Percentiles rank a stretch among this genome's conserved stretches.
phyloP scores from a whole-genome alignment of 2,797 vertebrate species.

The Salarias fasciatus region DNA sequence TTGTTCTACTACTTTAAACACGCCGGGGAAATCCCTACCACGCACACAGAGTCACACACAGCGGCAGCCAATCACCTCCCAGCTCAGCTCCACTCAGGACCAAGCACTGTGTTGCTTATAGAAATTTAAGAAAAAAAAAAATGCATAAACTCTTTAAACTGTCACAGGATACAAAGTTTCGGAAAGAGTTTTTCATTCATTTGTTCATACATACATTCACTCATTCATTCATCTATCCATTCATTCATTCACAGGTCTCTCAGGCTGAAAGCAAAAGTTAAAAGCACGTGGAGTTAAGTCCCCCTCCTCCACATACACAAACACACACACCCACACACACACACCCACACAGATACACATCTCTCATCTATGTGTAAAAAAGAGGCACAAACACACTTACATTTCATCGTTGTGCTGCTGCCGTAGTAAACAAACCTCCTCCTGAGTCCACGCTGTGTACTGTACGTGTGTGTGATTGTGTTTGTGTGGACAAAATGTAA shows the following conservation, averaged over 20 bases:
- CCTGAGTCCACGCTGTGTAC: constrained; percentile 54
- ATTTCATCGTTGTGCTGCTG: constrained; percentile 63
- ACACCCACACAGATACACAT: constrained; percentile 17
- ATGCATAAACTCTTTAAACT: not conserved
- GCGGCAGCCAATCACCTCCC: constrained; percentile 37
- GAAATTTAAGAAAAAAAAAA: constrained; percentile 6
- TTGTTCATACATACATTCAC: not conserved
- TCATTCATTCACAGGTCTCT: constrained; percentile 9
- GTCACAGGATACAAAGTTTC: not conserved
- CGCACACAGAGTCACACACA: constrained; percentile 18
- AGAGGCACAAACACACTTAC: constrained; percentile 66
- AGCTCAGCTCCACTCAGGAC: not conserved
- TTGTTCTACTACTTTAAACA: not conserved
- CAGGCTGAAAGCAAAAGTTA: constrained; percentile 34
- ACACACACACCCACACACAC: constrained; percentile 14
- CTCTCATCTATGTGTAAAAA: constrained; percentile 24
- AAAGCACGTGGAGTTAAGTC: constrained; percentile 40
- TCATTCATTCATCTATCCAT: constrained; percentile 16
- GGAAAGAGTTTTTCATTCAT: not conserved
- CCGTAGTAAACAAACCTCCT: constrained; percentile 62
- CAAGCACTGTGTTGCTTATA: constrained; percentile 11
- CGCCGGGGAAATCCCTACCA: constrained; percentile 28
- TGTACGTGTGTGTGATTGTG: constrained; percentile 46
- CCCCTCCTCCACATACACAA: constrained; percentile 9
- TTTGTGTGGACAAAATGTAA: constrained; percentile 77